phyloP scores from a whole-genome alignment of 2,113 vertebrate genomes.

The Otus sunia region DNA sequence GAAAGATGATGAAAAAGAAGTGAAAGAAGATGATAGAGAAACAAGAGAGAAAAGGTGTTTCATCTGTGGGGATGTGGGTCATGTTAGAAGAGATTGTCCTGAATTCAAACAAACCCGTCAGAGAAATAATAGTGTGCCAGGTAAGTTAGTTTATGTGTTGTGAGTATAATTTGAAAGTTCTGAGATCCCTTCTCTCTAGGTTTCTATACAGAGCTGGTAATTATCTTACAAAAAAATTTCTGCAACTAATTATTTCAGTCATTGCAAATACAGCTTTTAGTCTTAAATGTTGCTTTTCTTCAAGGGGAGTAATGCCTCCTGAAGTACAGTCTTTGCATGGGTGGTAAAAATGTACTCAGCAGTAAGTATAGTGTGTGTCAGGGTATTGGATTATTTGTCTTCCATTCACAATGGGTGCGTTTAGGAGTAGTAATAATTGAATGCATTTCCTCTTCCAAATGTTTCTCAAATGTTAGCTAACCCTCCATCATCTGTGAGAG shows the following conservation, averaged over 20 bases:
- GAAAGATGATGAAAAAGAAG: slow-evolving; percentile 88
- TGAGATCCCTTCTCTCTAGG: neutral
- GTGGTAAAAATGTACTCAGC: neutral
- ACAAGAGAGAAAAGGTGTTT: slow-evolving; percentile 93
- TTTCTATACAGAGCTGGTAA: neutral
- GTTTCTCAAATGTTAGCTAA: slow-evolving; percentile 41
- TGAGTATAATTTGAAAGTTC: neutral
- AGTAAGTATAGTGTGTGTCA: neutral
- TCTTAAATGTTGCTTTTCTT: neutral
- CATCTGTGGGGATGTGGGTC: slow-evolving; percentile 94
- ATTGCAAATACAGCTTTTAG: neutral
- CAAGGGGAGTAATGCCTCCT: neutral
- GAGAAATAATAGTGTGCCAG: slow-evolving; percentile 78
- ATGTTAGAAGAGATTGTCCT: slow-evolving; percentile 93
- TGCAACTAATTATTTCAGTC: neutral
- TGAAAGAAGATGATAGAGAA: slow-evolving; percentile 91
- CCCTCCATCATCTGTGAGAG: neutral
- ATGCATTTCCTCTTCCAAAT: slow-evolving; percentile 39
- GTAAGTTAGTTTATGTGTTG: slow-evolving; percentile 45
- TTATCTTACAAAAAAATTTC: neutral
- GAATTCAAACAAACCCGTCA: slow-evolving; percentile 92
- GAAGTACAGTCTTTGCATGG: neutral
- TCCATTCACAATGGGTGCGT: neutral
- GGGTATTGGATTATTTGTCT: neutral
- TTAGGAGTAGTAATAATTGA: neutral